Evolutionary conservation across 2,888 invertebrate species (phyloP).

Genomic region (Drymonia ruficornis): DNA sequence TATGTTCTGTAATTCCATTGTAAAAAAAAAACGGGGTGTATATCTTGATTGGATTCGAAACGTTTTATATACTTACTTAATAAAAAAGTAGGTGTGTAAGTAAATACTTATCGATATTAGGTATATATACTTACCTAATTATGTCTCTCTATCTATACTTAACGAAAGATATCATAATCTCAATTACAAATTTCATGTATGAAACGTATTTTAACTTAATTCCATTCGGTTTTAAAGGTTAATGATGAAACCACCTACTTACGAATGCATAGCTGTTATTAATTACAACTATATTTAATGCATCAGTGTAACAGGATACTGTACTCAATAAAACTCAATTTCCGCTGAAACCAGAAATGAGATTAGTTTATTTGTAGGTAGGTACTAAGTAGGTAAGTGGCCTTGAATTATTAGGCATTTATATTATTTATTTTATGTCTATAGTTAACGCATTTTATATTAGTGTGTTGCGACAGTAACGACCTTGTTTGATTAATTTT

Average conservation of each 20-base stretch:
- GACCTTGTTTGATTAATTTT: slow-evolving; percentile 20
- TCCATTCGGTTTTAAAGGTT: neutral
- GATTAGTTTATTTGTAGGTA: slow-evolving; percentile 18
- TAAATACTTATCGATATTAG: too few species aligned
- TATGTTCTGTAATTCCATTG: too few species aligned
- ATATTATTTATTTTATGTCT: slow-evolving; percentile 11
- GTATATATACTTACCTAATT: too few species aligned
- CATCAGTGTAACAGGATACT: slow-evolving; percentile 32
- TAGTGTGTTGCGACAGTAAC: slow-evolving; percentile 16
- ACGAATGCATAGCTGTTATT: neutral
- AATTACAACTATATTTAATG: slow-evolving; percentile 2
- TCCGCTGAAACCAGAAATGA: slow-evolving; percentile 41
- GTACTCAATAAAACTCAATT: slow-evolving; percentile 30
- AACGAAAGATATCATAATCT: neutral
- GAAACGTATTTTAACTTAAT: neutral
- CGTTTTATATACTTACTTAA: too few species aligned
- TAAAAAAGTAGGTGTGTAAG: too few species aligned
- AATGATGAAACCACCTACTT: neutral
- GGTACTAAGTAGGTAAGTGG: slow-evolving; percentile 19
- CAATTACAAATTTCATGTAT: neutral
- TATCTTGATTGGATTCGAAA: too few species aligned
- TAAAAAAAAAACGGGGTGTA: too few species aligned
- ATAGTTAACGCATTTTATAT: slow-evolving; percentile 15
- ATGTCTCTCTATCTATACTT: too few species aligned
- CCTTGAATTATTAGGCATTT: slow-evolving; percentile 25